Base-by-base conservation (phyloP, 2,888 invertebrate genomes). In the Rhagonycha lutea region DNA sequence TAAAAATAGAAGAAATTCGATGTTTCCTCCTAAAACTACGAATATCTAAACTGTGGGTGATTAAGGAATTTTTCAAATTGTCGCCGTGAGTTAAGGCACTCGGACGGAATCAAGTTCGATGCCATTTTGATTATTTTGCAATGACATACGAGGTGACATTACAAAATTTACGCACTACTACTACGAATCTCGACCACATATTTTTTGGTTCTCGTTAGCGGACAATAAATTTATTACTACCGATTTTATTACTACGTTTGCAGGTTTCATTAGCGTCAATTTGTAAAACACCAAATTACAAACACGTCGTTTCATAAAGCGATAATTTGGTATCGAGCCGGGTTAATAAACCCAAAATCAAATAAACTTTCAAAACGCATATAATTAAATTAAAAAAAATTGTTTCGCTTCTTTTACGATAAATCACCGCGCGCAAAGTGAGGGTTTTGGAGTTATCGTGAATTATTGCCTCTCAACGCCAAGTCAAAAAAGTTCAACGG, bases 401-500 rank as follows among this genome's bases (percentile, higher is more conserved):
- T 71, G 72, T 75, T 76, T 72, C 67, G 69, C 69, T 76, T 69
- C 69, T 73, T 26, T 23, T 70, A 69, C 67, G 73, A 76, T 76
- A 76, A 76, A 76, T 76, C 76, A 76, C 26, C 24, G 67, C 70
- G 72, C 18, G 61, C 65, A 75, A 75, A 71, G 71, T 61, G 73
- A 76, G 63, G 70, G 69, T 61, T 76, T 76, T 70, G 61, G 63
- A 61, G 67, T 75, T 47, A n/a, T 47, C n/a, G 78, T 75, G 75
- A 78, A 67, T 72, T 78, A 78, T 78, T 68, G 73, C 78, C 78
- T 73, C 68, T 73, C 75, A 75, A 73, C 75, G 63, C 74, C 62
- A 61, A 73, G n/a, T 47, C n/a, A n/a, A n/a, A 47, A 47, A n/a
- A 75, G 78, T 78, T 72, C 75, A 75, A 68, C 69, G 73, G 28